Conservation (phyloP, 2,888 invertebrate genomes). For the Spilosoma lubricipeda region DNA sequence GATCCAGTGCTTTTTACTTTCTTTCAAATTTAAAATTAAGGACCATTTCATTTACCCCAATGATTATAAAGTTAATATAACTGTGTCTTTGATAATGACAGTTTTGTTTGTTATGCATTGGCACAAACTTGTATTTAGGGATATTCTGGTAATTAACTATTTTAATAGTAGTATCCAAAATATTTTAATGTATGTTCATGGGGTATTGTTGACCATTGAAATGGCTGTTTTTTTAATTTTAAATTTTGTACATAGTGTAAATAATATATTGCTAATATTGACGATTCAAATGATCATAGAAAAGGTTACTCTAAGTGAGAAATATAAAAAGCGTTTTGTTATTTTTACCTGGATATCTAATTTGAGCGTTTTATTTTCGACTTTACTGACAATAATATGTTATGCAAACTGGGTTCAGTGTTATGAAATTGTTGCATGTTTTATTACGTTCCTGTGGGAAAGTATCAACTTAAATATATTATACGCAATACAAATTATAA, state of each 20-base stretch:
- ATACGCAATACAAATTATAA: conserved; percentile 17
- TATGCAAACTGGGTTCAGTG: neutral
- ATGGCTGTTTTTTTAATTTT: neutral
- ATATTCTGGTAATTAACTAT: neutral
- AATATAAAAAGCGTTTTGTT: neutral
- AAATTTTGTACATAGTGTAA: conserved; percentile 8
- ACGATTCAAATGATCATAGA: conserved; percentile 10
- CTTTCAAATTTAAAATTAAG: conserved; percentile 29
- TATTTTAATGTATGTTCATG: neutral
- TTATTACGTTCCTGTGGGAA: neutral
- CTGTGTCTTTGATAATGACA: neutral
- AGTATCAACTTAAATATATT: conserved; percentile 1
- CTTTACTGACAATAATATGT: neutral
- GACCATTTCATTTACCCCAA: conserved; percentile 29
- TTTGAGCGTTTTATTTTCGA: neutral
- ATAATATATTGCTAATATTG: conserved; percentile 11
- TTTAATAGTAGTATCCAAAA: neutral
- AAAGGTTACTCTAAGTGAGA: neutral
- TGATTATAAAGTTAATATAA: neutral
- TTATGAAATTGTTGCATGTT: neutral
- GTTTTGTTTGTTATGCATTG: neutral
- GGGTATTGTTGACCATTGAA: neutral
- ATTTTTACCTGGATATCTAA: conserved; percentile 21
- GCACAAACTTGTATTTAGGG: neutral
- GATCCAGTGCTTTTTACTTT: conserved; percentile 17